Base-by-base conservation (phyloP, 2,113 vertebrate genomes). In the Butastur rufipennis region DNA sequence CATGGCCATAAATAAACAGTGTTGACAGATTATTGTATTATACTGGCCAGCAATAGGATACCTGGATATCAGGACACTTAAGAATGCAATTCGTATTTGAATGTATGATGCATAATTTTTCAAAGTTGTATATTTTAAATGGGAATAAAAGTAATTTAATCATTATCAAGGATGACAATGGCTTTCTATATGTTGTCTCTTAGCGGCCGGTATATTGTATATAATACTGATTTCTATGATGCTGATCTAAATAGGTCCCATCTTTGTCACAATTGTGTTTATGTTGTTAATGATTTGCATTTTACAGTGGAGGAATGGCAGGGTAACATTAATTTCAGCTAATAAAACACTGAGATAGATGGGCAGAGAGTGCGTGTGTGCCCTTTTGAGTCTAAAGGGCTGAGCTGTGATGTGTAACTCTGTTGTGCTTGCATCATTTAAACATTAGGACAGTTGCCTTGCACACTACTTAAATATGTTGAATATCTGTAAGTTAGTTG, bases 91-190 rank as follows among this genome's bases (percentile, higher is more conserved):
- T 87, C 56, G 5, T 87, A 82, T 85, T 81, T 96, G 95, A 95
- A 96, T 96, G 94, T 95, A 91, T 53, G 61, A 87, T 93, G 81
- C 88, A 32, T 92, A 81, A 87, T 84, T 95, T 97, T 92, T 86
- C 52, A 36, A 83, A 93, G 86, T 83, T 97, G 90, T 92, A 88
- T 94, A 94, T 97, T 97, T 97, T 92, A 91, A 95, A 61, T 80
- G 85, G 88, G 85, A 96, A 96, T 96, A 94, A 96, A 97, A 77
- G 25, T 92, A 77, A 91, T 70, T 93, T 93, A 94, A 93, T 90
- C 71, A 17, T 77, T 77, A 82, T 55, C 32, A 38, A 83, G 88
- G 27, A 53, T 63, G 27, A 74, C 58, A 94, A 59, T 75, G 63
- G 17, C 53, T 94, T 72, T 81, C 55, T 86, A 36, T 74, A 36